Percentiles rank a stretch among this genome's conserved stretches.
These are phyloP conservation scores for Julus scanicus DNA, from an alignment of 2,888 invertebrate genomes.

Conservation along the genomic window DNA sequence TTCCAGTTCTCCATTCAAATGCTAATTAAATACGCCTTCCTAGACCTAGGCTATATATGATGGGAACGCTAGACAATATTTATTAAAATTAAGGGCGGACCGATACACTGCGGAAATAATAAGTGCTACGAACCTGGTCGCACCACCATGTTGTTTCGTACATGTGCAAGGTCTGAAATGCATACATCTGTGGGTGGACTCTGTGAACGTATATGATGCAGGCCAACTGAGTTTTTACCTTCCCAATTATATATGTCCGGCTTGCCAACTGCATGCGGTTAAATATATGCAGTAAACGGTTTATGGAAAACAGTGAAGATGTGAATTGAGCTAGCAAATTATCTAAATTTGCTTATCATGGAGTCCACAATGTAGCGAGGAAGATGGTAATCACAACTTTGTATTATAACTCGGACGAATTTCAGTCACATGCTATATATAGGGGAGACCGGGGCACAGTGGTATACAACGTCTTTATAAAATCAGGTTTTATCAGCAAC, in stretches of 20 bases:
- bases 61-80: not conserved
- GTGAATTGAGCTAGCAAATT: not conserved
- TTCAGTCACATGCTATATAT: too few species aligned
- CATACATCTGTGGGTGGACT: constrained; percentile 9
- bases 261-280: not conserved
- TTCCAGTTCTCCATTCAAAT: not conserved
- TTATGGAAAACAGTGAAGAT: too few species aligned
- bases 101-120: constrained; percentile 24
- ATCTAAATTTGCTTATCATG: too few species aligned
- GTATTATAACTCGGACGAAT: too few species aligned
- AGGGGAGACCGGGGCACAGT: too few species aligned
- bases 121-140: not conserved
- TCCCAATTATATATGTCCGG: not conserved
- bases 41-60: not conserved
- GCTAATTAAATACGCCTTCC: constrained; percentile 31
- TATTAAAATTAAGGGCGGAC: constrained; percentile 38
- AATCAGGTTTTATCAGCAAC: too few species aligned
- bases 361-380: too few species aligned
- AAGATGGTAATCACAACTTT: too few species aligned
- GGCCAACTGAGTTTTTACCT: constrained; percentile 17
- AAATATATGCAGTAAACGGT: not conserved
- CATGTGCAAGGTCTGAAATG: not conserved
- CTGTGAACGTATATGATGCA: not conserved
- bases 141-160: not conserved
- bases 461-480: too few species aligned